Conservation (phyloP, 2,113 vertebrate species). For the Boleophthalmus pectinirostris region DNA sequence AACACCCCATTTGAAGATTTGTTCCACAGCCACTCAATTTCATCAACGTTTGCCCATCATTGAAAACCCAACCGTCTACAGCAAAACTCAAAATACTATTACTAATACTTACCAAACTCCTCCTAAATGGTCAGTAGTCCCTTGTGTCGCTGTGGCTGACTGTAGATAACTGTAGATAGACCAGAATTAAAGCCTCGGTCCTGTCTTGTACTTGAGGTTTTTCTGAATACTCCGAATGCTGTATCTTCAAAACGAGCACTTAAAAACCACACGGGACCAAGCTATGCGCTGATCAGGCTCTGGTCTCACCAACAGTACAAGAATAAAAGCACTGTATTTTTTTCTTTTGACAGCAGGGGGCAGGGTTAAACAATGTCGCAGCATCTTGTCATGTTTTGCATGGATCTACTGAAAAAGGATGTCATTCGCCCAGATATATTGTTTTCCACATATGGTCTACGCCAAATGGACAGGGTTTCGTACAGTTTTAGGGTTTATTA, state of each 20-base stretch:
- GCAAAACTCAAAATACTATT: neutral
- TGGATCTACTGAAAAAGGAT: conserved; percentile 65
- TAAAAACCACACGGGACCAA: conserved; percentile 72
- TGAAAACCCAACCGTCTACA: neutral
- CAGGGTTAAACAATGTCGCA: conserved; percentile 56
- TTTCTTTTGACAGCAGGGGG: conserved; percentile 70
- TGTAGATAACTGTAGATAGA: conserved; percentile 68
- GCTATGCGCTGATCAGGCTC: conserved; percentile 53
- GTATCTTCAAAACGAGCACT: conserved; percentile 74
- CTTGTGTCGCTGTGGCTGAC: conserved; percentile 40
- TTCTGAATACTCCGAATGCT: conserved; percentile 58
- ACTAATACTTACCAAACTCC: conserved; percentile 32
- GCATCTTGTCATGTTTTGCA: conserved; percentile 47
- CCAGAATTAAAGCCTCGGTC: conserved; percentile 50
- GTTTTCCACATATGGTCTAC: conserved; percentile 39
- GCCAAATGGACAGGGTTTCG: neutral
- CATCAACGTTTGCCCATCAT: neutral
- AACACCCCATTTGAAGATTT: conserved; percentile 6
- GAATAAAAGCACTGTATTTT: conserved; percentile 74
- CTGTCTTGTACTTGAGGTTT: conserved; percentile 52
- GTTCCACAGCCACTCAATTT: neutral
- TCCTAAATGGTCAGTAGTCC: conserved; percentile 40
- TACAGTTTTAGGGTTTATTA: no score
- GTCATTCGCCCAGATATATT: conserved; percentile 64
- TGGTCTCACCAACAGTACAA: conserved; percentile 21